phyloP scores from a whole-genome alignment of 1,140 invertebrate species.

The Diorhabda carinulata region DNA sequence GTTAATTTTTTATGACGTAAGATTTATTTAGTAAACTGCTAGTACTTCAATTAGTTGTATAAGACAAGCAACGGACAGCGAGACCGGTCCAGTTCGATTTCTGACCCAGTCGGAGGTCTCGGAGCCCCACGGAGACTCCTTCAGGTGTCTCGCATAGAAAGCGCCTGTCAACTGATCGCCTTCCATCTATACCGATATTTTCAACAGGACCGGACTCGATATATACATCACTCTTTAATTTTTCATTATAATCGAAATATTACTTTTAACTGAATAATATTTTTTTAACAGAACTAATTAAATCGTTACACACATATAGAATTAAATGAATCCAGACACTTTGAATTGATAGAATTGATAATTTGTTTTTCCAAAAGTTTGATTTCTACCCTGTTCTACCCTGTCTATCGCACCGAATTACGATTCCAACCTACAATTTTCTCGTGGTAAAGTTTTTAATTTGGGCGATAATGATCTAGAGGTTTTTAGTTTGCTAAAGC shows the following conservation, averaged over 20 bases:
- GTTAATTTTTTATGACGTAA: background rate
- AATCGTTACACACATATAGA: background rate
- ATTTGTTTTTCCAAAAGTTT: background rate
- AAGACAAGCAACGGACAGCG: slow-evolving; percentile 23
- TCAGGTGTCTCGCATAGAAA: slow-evolving; percentile 25
- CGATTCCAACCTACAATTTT: background rate
- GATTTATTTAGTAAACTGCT: slow-evolving; percentile 10
- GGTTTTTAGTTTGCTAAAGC: background rate
- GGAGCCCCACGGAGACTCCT: slow-evolving; percentile 28
- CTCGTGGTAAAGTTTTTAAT: slow-evolving; percentile 1
- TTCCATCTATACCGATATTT: slow-evolving; percentile 2
- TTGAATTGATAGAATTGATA: background rate
- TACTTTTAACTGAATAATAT: background rate
- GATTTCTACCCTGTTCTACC: background rate
- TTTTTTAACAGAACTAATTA: background rate
- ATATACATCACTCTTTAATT: background rate
- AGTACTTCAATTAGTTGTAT: slow-evolving; percentile 14
- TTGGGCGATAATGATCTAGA: slow-evolving; percentile 2
- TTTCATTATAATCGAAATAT: background rate
- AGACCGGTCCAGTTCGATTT: slow-evolving; percentile 42
- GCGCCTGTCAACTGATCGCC: slow-evolving; percentile 34
- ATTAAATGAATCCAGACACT: background rate
- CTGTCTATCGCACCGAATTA: background rate
- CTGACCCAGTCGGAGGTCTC: slow-evolving; percentile 37
- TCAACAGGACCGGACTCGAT: background rate